Percentiles rank a stretch among this genome's conserved stretches.
Evolutionary conservation across 2,797 vertebrate genomes (phyloP).

Genomic region (Lithobates pipiens): DNA sequence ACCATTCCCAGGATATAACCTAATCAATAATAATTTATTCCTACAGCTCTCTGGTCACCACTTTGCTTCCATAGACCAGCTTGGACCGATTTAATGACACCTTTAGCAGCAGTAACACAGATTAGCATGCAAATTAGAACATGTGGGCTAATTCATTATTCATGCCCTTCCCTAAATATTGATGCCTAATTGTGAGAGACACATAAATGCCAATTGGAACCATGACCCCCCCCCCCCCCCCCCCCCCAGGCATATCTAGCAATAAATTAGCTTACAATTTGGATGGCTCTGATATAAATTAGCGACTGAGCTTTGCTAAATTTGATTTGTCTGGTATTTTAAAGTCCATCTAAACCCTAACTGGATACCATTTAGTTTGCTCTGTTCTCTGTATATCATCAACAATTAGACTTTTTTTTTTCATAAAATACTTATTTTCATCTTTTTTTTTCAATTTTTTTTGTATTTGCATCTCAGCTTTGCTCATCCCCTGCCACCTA

Average conservation of each 20-base stretch:
- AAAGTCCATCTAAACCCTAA: no score
- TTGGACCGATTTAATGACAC: background rate
- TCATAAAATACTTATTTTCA: no score
- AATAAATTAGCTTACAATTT: background rate
- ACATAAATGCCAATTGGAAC: constrained; percentile 24
- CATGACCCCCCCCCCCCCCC: background rate
- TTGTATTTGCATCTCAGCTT: no score
- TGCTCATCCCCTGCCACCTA: no score
- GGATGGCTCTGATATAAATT: no score
- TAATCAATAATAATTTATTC: constrained; percentile 38
- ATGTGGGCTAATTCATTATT: background rate
- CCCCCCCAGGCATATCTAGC: background rate
- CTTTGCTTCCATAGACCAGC: background rate
- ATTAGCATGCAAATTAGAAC: constrained; percentile 34
- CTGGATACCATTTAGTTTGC: no score
- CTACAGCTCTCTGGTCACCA: constrained; percentile 26
- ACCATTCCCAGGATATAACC: background rate
- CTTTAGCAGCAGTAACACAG: background rate
- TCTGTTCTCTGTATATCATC: no score
- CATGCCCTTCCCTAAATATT: constrained; percentile 28
- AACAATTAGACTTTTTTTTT: no score
- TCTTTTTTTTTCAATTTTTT: no score
- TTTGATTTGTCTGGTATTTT: no score
- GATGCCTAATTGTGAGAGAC: constrained; percentile 17
- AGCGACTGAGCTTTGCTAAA: no score